These are phyloP conservation scores for Cyanistes caeruleus DNA, from an alignment of 2,113 vertebrate genomes.

Conservation along the genomic window DNA sequence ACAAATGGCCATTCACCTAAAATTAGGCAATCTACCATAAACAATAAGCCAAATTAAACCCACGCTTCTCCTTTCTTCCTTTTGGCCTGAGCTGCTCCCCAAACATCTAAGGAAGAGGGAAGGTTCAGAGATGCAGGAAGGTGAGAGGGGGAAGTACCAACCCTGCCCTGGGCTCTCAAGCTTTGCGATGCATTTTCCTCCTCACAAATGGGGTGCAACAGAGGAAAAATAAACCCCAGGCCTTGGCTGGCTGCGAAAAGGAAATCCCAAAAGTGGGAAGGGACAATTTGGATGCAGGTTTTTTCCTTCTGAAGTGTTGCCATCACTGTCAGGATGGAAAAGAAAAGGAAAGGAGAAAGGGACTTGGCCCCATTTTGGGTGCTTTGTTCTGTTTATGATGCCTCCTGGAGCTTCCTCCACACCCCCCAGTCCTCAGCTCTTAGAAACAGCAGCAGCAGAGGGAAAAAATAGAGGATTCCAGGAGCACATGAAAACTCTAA, in stretches of 20 bases:
- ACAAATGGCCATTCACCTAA: slow-evolving; percentile 48
- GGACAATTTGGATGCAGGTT: background rate
- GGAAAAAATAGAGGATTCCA: background rate
- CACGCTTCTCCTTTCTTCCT: background rate
- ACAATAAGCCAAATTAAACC: slow-evolving; percentile 54
- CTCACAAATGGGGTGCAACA: accelerated
- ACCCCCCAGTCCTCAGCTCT: background rate
- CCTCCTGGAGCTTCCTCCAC: background rate
- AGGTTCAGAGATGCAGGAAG: background rate
- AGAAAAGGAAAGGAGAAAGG: background rate
- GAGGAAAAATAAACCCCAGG: background rate
- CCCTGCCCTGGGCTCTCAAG: background rate
- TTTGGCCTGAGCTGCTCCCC: slow-evolving; percentile 14
- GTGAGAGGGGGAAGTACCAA: background rate
- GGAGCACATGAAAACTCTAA: background rate
- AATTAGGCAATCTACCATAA: slow-evolving; percentile 51
- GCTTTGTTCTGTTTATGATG: background rate
- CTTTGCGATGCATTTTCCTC: background rate
- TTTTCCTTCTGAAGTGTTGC: background rate
- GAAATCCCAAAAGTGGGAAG: background rate
- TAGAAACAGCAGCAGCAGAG: background rate
- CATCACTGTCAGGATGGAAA: background rate
- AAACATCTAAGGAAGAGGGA: background rate
- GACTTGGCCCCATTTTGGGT: background rate
- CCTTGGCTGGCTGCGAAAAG: background rate